Percentiles rank a stretch among this genome's conserved stretches.
Evolutionary conservation across 2,888 invertebrate genomes (phyloP).

Genomic region (Teinopalpus imperialis): DNA sequence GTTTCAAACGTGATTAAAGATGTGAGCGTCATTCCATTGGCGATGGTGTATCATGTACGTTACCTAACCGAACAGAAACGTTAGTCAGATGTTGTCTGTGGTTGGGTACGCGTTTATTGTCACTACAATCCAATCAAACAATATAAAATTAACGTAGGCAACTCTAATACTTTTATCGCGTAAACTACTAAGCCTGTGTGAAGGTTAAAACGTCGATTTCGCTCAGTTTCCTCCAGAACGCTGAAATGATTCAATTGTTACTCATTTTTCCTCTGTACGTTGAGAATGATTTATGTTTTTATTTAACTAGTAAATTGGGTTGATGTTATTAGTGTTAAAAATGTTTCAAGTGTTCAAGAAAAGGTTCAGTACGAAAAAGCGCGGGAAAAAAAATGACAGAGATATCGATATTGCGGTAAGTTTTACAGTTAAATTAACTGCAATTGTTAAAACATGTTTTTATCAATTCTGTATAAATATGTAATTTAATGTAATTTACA

Average conservation of each 20-base stretch:
- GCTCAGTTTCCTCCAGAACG: slow-evolving; percentile 35
- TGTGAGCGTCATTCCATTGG: slow-evolving; percentile 16
- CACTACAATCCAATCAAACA: slow-evolving; percentile 27
- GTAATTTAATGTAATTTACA: neutral
- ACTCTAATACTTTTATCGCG: slow-evolving; percentile 43
- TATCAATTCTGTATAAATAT: too few species aligned
- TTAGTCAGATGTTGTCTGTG: slow-evolving; percentile 27
- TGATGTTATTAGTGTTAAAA: slow-evolving; percentile 26
- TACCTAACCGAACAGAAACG: slow-evolving; percentile 17
- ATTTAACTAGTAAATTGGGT: slow-evolving; percentile 23
- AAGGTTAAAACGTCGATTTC: slow-evolving; percentile 40
- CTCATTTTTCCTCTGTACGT: slow-evolving; percentile 26
- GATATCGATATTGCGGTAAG: slow-evolving; percentile 30
- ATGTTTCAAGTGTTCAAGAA: slow-evolving; percentile 51
- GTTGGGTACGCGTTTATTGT: slow-evolving; percentile 27
- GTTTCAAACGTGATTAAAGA: slow-evolving; percentile 18
- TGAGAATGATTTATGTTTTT: slow-evolving; percentile 26
- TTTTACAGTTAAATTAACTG: too few species aligned
- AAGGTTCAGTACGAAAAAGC: slow-evolving; percentile 50
- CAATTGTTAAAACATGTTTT: too few species aligned
- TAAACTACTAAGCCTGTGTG: slow-evolving; percentile 45
- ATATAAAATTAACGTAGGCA: slow-evolving; percentile 24
- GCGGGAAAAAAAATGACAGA: slow-evolving; percentile 37
- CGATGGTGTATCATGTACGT: slow-evolving; percentile 15
- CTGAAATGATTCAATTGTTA: slow-evolving; percentile 25